Base-by-base conservation (phyloP, 2,113 vertebrate species). In the Nematolebias whitei region DNA sequence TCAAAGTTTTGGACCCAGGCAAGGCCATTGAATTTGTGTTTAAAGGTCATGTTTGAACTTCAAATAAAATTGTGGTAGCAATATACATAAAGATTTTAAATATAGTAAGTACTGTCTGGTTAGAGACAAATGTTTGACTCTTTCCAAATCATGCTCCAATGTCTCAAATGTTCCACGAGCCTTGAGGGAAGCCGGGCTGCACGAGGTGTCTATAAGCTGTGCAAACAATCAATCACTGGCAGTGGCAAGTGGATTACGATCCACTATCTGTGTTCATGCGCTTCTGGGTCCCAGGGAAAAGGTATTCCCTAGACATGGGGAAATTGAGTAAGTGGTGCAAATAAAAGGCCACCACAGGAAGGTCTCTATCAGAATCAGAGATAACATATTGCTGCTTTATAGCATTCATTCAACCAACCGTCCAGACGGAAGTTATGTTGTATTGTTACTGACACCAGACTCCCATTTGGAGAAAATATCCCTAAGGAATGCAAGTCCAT, bases 211-310 rank as follows among this genome's bases (percentile, higher is more conserved):
- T 83, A 69, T 24, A 60, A 52, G 61, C 80, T 78, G 74, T 74
- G 74, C 82, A 85, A 84, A 87, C 88, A 86, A 89, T 90, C 88
- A 86, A 86, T 91, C 87, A 88, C 72, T 1, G 45, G 68, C 49
- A 40, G 76, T 72, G 68, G 82, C 61, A 76, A 85, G 82, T 89
- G 83, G 87, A 89, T 91, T 90, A 86, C 23, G 29, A 71, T 68
- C 71, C 64, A 45, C 87, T 86, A 77, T 85, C 71, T 81, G 74
- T 82, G 82, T 78, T 64, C 65, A 70, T 80, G 77, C 55, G 70
- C 76, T 87, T 74, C 63, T 83, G 79, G 71, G 80, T 79, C 74
- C 24, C 16, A 61, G 41, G 50, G 62, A 59, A 68, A 63, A 83
- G 71, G 58, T 52, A 65, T 63, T 80, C 72, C 57, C 66, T 19